Percentiles rank a stretch among this genome's conserved stretches.
These are phyloP conservation scores for Drosophila hydei DNA, from an alignment of 1,140 invertebrate genomes.

Conservation along the genomic window DNA sequence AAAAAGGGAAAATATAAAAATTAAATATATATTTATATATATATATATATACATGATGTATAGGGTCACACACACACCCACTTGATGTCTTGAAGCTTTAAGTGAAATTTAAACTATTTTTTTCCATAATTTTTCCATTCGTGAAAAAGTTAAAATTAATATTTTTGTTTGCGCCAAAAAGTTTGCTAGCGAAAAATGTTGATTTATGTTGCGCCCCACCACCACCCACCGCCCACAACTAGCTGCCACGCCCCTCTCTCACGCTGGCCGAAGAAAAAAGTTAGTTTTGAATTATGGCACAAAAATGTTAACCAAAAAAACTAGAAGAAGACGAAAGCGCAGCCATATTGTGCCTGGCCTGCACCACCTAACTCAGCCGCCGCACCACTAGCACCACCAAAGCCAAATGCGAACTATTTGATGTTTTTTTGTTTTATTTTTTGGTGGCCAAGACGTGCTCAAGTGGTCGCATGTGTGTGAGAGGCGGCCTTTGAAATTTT, in stretches of 20 bases:
- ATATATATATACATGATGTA: no score
- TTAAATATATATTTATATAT: conserved; percentile 16
- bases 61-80: no score
- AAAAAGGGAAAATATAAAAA: conserved; percentile 15
- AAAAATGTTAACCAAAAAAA: conserved; percentile 48
- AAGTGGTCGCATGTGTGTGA: conserved; percentile 24
- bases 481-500: no score
- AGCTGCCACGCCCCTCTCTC: not conserved
- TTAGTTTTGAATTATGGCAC: conserved; percentile 78
- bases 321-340: conserved; percentile 29
- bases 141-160: conserved; percentile 78
- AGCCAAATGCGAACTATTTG: not conserved
- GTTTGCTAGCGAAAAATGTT: conserved; percentile 70
- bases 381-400: not conserved
- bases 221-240: not conserved
- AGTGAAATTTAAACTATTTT: conserved; percentile 22
- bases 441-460: conserved; percentile 39
- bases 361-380: not conserved
- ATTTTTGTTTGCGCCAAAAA: conserved; percentile 78
- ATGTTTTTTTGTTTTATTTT: not conserved
- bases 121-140: conserved; percentile 49
- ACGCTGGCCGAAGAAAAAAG: conserved; percentile 37
- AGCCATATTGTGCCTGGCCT: conserved; percentile 21
- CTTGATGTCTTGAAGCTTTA: conserved; percentile 22
- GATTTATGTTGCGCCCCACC: conserved; percentile 69